Conservation (phyloP, 2,797 vertebrate species). For the Chaenodraco wilsoni region DNA sequence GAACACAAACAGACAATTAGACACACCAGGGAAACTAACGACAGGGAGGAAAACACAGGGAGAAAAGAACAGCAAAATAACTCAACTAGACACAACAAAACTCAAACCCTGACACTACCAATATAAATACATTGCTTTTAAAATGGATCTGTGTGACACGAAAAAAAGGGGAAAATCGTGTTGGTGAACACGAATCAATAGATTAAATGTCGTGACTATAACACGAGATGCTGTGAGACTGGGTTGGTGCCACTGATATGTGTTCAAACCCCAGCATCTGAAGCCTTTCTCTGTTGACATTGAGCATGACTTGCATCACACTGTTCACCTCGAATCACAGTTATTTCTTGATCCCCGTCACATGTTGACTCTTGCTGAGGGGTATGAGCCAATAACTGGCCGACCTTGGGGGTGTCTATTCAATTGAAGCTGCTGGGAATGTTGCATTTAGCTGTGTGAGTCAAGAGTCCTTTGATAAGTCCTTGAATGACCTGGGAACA, state of each 20-base stretch:
- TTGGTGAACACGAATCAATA: no score
- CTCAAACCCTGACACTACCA: no score
- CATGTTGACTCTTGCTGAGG: conserved; percentile 57
- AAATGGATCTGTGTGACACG: no score
- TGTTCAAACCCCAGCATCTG: conserved; percentile 14
- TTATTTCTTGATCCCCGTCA: conserved; percentile 32
- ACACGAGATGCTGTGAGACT: no score
- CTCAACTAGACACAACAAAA: no score
- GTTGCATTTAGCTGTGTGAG: conserved; percentile 53
- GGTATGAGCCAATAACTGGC: conserved; percentile 48
- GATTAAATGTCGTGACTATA: no score
- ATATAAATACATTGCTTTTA: no score
- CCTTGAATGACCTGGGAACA: conserved; percentile 63
- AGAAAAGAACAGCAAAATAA: no score
- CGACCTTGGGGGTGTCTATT: conserved; percentile 49
- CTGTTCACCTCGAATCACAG: conserved; percentile 49
- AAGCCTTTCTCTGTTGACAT: conserved; percentile 32
- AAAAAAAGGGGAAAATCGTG: no score
- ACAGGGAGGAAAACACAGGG: no score
- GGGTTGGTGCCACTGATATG: conserved; percentile 17
- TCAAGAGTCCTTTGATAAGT: conserved; percentile 57
- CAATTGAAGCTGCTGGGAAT: conserved; percentile 47
- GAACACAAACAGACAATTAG: no score
- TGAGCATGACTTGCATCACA: conserved; percentile 42
- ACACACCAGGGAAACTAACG: no score